Conservation (phyloP, 2,113 vertebrate species). For the Hippocampus mohnikei region DNA sequence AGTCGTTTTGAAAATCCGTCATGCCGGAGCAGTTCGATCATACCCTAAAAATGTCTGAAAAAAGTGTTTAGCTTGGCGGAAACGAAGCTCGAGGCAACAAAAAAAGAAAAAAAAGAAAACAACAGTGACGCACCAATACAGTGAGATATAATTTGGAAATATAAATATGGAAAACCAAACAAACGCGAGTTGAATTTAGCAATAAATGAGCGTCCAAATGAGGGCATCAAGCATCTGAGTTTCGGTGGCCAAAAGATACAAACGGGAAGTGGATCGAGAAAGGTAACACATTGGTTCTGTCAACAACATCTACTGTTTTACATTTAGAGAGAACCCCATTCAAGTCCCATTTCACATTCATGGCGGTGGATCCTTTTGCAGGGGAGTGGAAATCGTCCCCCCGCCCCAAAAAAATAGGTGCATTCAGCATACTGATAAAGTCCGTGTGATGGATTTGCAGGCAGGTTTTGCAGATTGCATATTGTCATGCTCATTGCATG, state of each 20-base stretch:
- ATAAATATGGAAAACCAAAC: not conserved
- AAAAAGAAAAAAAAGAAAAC: not conserved
- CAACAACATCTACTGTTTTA: conserved; percentile 26
- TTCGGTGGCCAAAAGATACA: not conserved
- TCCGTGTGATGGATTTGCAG: conserved; percentile 1
- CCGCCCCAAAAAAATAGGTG: not conserved
- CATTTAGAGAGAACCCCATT: conserved; percentile 38
- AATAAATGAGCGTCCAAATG: not conserved
- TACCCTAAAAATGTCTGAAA: not conserved
- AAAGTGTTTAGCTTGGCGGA: no score
- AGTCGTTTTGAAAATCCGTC: not conserved
- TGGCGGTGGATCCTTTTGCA: conserved; percentile 1
- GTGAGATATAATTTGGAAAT: not conserved
- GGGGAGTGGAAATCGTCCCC: not conserved
- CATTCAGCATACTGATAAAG: conserved; percentile 2
- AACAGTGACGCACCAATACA: no score
- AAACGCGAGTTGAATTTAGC: not conserved
- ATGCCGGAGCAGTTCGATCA: no score
- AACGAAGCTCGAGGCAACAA: no score
- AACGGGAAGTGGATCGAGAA: not conserved
- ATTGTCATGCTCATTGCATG: not conserved
- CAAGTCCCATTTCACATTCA: conserved; percentile 43
- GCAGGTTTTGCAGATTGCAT: not conserved
- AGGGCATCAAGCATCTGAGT: not conserved
- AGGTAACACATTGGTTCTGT: not conserved